phyloP scores from a whole-genome alignment of 2,888 invertebrate genomes.

The Spicauda simplicius region DNA sequence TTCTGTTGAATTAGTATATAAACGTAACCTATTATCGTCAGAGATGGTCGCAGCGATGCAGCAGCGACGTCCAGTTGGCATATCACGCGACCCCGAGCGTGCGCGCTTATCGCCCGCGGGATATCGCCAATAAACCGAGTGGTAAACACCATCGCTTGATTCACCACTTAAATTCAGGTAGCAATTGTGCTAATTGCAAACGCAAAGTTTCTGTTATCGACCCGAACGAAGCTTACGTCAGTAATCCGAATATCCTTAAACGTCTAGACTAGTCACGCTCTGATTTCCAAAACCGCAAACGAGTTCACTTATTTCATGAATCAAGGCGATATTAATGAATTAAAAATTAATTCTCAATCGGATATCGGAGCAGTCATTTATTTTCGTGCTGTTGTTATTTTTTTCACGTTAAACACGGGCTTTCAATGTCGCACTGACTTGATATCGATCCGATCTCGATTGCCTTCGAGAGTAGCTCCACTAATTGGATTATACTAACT shows the following conservation, averaged over 20 bases:
- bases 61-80: conserved; percentile 53
- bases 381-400: conserved; percentile 28
- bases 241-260: conserved; percentile 30
- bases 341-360: conserved; percentile 27
- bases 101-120: conserved; percentile 50
- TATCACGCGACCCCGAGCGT: conserved; percentile 69
- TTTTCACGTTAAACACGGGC: conserved; percentile 23
- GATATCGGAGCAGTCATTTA: conserved; percentile 27
- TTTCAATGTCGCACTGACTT: conserved; percentile 29
- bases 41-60: conserved; percentile 22
- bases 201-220: conserved; percentile 2
- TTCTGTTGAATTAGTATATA: not conserved
- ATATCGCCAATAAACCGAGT: conserved; percentile 44
- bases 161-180: conserved; percentile 18
- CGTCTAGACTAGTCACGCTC: conserved; percentile 25
- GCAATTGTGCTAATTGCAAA: conserved; percentile 5
- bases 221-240: conserved; percentile 18
- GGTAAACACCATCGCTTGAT: conserved; percentile 4
- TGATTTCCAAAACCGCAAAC: conserved; percentile 21
- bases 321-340: conserved; percentile 34
- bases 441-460: conserved; percentile 33
- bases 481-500: conserved; percentile 38
- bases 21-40: conserved; percentile 9
- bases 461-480: conserved; percentile 32
- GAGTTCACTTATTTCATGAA: conserved; percentile 22